These are phyloP conservation scores for Lycaon pictus DNA, from an alignment of 2,113 vertebrate species.

Conservation along the genomic window DNA sequence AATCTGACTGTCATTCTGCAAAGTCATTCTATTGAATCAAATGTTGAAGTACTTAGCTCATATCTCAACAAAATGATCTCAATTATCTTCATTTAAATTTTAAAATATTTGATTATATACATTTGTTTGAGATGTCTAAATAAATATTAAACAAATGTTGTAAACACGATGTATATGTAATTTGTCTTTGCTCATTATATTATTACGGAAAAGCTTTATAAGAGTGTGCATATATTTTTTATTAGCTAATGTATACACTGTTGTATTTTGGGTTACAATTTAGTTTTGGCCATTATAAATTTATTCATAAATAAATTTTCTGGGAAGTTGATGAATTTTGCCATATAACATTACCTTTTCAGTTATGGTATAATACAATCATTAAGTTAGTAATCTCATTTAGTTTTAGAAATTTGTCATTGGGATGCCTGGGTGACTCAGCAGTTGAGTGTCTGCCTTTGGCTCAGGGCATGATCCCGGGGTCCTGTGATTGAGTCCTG, in stretches of 20 bases:
- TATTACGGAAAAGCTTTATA: not conserved
- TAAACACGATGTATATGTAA: not conserved
- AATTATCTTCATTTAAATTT: not conserved
- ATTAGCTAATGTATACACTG: not conserved
- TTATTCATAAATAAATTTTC: not conserved
- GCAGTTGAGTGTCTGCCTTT: too few relatives aligned
- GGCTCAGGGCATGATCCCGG: too few relatives aligned
- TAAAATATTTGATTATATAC: not conserved
- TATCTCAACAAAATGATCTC: not conserved
- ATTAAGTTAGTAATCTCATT: not conserved
- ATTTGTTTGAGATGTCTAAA: not conserved
- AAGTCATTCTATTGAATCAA: not conserved
- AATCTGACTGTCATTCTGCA: not conserved
- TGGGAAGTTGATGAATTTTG: not conserved
- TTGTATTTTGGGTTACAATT: not conserved
- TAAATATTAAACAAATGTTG: not conserved
- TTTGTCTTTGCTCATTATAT: not conserved
- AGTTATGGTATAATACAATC: not conserved
- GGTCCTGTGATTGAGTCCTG: too few relatives aligned
- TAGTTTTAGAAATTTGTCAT: not conserved
- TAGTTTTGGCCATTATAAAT: slow-evolving; percentile 5
- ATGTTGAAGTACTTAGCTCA: not conserved
- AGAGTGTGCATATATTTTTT: not conserved
- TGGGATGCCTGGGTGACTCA: too few relatives aligned
- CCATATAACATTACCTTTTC: not conserved